Conservation (phyloP, 2,888 invertebrate genomes). For the Pandemis cinnamomeana region DNA sequence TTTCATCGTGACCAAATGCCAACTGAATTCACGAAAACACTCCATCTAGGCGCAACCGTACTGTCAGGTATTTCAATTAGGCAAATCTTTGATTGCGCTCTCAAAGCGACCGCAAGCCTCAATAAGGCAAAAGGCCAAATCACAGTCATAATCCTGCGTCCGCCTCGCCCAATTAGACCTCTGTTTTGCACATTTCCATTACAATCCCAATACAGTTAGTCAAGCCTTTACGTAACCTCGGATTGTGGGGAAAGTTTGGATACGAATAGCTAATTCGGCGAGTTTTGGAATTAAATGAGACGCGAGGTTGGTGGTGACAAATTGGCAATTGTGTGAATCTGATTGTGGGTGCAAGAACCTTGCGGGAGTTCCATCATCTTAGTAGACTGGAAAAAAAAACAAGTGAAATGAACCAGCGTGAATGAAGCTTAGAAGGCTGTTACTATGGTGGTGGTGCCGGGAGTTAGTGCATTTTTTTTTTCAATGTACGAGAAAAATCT, state of each 20-base stretch:
- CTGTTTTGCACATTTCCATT: slow-evolving; percentile 23
- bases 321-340: background rate
- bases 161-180: slow-evolving; percentile 42
- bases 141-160: slow-evolving; percentile 43
- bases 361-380: no score
- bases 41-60: background rate
- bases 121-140: slow-evolving; percentile 47
- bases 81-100: slow-evolving; percentile 27
- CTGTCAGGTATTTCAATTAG: slow-evolving; percentile 32
- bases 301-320: background rate
- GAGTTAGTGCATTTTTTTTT: no score
- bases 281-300: slow-evolving; percentile 20
- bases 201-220: slow-evolving; percentile 22
- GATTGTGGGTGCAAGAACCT: background rate
- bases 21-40: background rate
- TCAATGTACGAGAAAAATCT: no score
- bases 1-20: background rate
- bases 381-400: no score
- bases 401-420: no score
- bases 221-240: slow-evolving; percentile 3
- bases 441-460: no score
- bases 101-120: slow-evolving; percentile 49
- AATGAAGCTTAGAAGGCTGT: no score
- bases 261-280: slow-evolving; percentile 25
- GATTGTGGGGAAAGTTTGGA: slow-evolving; percentile 24